Evolutionary conservation across 2,797 vertebrate genomes (phyloP), one percentile per base, ranked within the genome.

Genomic region (Falco berigora): DNA sequence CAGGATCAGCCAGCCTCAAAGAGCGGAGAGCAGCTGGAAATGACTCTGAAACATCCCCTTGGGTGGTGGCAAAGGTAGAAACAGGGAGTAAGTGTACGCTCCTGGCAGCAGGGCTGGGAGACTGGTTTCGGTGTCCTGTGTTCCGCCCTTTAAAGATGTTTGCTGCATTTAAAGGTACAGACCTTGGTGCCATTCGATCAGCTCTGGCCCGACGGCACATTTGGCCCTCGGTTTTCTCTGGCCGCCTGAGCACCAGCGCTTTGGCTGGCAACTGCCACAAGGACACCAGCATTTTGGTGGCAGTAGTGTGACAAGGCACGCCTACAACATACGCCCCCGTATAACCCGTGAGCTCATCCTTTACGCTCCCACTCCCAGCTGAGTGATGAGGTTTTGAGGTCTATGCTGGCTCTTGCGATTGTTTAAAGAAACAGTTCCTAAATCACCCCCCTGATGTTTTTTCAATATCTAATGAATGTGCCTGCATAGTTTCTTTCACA

Each of bases 321-420:
- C 8, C n/a, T 66, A 64, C 23, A 20, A 3, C 1, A 0, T 34
- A 4, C 40, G 14, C 24, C 36, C 61, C 25, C 20, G 16, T 27
- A 14, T 9, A 74, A 42, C 52, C 56, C 27, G 14, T 10, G 24
- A 47, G 7, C 32, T 74, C 56, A 36, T 52, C 53, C 30, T 42
- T 77, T n/a, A 13, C 0, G 1, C 7, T 64, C 12, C 2, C 3
- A 6, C 42, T 96, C 63, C 62, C 42, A 15, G 1, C 40, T 53
- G 68, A 68, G 25, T 20, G 14, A 27, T 22, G 40, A 89, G n/a
- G 22, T 23, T 84, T 56, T 36, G 80, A 61, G 12, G 27, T 38
- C 69, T 56, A 2, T 27, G 71, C 25, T 38, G 25, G 5, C 23
- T 59, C n/a, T 73, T 20, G 36, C 52, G 22, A 20, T 64, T 27